Evolutionary conservation across 2,888 invertebrate species (phyloP).

Genomic region (Ptychoptera albimana): DNA sequence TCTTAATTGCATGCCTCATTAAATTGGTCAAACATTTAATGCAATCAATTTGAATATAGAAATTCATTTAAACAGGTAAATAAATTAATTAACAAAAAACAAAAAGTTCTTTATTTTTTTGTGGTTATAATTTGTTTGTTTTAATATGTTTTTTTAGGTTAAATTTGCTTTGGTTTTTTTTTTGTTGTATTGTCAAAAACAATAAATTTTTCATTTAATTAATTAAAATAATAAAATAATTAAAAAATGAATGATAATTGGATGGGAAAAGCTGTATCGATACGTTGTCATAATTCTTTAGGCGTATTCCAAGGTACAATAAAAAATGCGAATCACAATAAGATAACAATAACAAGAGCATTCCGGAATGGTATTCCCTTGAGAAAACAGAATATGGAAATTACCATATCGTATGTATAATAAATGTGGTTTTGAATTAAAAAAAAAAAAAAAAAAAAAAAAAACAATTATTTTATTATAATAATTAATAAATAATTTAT

Average conservation of each 20-base stretch:
- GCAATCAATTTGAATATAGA: no score
- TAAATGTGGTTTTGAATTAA: neutral
- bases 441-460: neutral
- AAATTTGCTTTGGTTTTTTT: no score
- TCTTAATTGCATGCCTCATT: no score
- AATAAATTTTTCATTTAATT: no score
- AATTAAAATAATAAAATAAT: no score
- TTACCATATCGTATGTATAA: constrained; percentile 32
- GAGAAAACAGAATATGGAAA: constrained; percentile 37
- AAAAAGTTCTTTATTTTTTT: no score
- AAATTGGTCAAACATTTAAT: no score
- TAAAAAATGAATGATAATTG: constrained; percentile 22
- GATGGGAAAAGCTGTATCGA: constrained; percentile 69
- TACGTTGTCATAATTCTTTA: constrained; percentile 59
- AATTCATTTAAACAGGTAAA: no score
- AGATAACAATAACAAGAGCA: constrained; percentile 60
- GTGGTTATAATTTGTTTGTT: no score
- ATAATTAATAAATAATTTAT: constrained; percentile 9
- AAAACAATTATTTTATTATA: neutral
- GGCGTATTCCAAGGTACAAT: constrained; percentile 69
- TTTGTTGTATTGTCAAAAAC: no score
- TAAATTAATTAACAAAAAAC: no score
- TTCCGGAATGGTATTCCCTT: constrained; percentile 59
- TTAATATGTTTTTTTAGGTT: no score
- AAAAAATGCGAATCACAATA: constrained; percentile 48